A percentile compares a stretch with the other conserved stretches of the same genome.
Evolutionary conservation across 2,113 vertebrate genomes (phyloP).

Genomic region (Triplophysa dalaica): DNA sequence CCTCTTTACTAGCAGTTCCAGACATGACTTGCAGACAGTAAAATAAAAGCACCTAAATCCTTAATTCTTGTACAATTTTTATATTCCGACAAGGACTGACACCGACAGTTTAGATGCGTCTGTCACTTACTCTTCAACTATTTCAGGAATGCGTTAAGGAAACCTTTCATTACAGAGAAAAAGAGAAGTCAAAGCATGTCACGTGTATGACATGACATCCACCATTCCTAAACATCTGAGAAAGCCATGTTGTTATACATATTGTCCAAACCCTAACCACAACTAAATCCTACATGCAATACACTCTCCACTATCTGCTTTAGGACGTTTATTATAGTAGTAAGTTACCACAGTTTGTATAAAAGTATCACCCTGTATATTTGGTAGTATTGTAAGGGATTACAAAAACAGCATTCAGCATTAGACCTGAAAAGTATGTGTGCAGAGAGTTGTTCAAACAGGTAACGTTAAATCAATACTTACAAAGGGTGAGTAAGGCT

Average conservation of each 20-base stretch:
- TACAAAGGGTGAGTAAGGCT: constrained; percentile 94
- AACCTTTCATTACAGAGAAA: background rate
- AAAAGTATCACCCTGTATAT: too few species aligned
- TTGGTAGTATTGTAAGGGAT: too few species aligned
- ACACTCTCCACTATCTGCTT: too few species aligned
- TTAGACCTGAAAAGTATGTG: too few species aligned
- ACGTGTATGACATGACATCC: background rate
- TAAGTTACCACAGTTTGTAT: too few species aligned
- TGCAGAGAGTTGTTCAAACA: too few species aligned
- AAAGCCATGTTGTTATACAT: too few species aligned
- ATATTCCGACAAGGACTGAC: background rate
- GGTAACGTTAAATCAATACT: constrained; percentile 67
- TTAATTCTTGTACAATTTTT: background rate
- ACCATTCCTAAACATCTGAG: too few species aligned
- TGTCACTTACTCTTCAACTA: background rate
- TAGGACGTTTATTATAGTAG: too few species aligned
- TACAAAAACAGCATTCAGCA: too few species aligned
- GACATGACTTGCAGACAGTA: constrained; percentile 11
- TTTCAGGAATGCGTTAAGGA: background rate
- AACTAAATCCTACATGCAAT: too few species aligned
- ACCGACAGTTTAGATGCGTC: background rate
- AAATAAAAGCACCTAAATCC: background rate
- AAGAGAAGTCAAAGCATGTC: background rate
- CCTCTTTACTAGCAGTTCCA: constrained; percentile 14
- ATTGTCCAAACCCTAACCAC: too few species aligned